These are phyloP conservation scores for Aphelenchoides besseyi DNA, from an alignment of 1,140 invertebrate species.

Conservation along the genomic window DNA sequence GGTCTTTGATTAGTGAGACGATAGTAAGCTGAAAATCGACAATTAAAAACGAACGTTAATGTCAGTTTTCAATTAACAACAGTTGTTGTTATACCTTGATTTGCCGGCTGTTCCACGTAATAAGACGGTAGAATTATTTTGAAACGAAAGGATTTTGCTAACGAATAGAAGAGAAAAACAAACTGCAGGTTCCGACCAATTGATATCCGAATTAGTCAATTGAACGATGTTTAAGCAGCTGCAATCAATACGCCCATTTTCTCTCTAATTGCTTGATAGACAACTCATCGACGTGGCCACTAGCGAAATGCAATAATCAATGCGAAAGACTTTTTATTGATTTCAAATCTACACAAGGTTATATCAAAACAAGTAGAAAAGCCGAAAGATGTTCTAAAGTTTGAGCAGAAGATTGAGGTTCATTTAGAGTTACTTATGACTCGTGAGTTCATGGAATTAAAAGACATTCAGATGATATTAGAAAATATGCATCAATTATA, in stretches of 20 bases:
- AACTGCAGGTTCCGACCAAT: neutral
- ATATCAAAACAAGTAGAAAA: neutral
- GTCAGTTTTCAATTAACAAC: neutral
- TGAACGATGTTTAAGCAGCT: slow-evolving; percentile 1
- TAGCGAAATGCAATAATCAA: neutral
- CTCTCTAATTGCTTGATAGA: too few species aligned
- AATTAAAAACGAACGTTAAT: neutral
- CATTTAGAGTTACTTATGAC: too few species aligned
- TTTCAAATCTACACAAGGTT: neutral
- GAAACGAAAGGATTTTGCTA: neutral
- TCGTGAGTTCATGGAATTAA: too few species aligned
- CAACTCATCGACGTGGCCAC: neutral
- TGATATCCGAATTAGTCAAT: neutral
- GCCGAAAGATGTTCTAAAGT: neutral
- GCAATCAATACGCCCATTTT: neutral
- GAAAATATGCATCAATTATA: neutral
- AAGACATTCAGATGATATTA: neutral
- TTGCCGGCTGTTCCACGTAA: neutral
- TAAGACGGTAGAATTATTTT: neutral
- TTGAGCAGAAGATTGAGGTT: neutral
- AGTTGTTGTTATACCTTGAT: neutral
- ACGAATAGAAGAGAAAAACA: neutral
- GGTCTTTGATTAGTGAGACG: neutral
- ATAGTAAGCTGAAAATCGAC: neutral
- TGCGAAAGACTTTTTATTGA: neutral